Evolutionary conservation across 1,140 invertebrate species (phyloP), one percentile per base, ranked within the genome.

Genomic region (Drosophila elegans): DNA sequence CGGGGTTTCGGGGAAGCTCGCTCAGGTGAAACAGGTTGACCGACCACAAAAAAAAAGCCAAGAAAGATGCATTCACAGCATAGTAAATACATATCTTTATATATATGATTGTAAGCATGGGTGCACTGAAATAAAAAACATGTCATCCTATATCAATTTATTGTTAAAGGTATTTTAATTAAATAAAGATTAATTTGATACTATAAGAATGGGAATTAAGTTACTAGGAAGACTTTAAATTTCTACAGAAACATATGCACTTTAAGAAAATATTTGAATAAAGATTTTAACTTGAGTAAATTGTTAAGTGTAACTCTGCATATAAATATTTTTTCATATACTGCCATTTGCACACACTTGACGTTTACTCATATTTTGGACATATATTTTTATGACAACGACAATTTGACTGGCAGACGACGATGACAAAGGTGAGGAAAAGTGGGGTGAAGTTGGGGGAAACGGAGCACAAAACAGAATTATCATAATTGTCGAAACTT

Each of bases 401-500:
- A 85, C 63, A 81, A 78, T 85, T 85, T 86, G 80, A 80, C 74
- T 78, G 76, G 57, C 77, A 44, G 53, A 61, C 42, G 55, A 53
- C 36, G 53, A 61, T 38, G 39, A 42, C 13, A 51, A 11, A 34
- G 3, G 3, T 4, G 4, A 10, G 9, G 25, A 13, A 16, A 6
- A 10, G 38, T 10, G 36, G 5, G 36, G 36, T 1, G 27, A 16
- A 27, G 41, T 45, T 44, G 68, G 68, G 53, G 34, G 53, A 73
- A 60, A 54, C 44, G 44, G 36, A 67, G 51, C 39, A 79, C 54
- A 63, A 75, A 76, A 52, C 44, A 48, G 61, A 85, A 85, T 86
- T 86, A 81, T 86, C 59, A 88, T 82, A 86, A 86, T 82, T 86
- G 81, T 86, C 67, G 71, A 82, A 72, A 81, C 51, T 78, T 77